Conservation (phyloP, 2,888 invertebrate species). For the Ochropacha duplaris region DNA sequence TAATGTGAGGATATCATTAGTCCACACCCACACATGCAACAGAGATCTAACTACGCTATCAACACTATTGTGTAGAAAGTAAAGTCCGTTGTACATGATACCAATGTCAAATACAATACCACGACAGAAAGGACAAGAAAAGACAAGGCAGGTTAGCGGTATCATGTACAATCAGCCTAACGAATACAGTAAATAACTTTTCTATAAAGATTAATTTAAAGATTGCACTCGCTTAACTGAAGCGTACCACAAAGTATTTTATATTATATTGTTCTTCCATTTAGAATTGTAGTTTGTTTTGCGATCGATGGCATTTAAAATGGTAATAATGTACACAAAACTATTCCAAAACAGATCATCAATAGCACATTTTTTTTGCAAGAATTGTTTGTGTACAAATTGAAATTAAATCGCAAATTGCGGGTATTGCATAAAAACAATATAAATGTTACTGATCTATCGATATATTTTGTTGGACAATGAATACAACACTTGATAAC, state of each 20-base stretch:
- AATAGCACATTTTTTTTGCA: too few species aligned
- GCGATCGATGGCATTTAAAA: not conserved
- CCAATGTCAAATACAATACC: not conserved
- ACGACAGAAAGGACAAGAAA: not conserved
- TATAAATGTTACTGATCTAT: not conserved
- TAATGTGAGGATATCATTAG: constrained; percentile 47
- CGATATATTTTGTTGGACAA: not conserved
- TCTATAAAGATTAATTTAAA: constrained; percentile 7
- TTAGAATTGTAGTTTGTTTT: constrained; percentile 32
- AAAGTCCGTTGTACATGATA: constrained; percentile 3
- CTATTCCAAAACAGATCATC: too few species aligned
- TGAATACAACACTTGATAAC: not conserved
- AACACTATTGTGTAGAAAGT: not conserved
- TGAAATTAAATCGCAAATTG: too few species aligned
- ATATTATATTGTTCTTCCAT: not conserved
- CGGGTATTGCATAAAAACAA: too few species aligned
- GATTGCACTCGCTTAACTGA: not conserved
- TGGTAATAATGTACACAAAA: not conserved
- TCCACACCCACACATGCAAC: constrained; percentile 36
- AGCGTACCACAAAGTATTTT: not conserved
- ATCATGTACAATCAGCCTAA: constrained; percentile 3
- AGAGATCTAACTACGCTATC: constrained; percentile 20
- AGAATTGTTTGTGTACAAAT: too few species aligned
- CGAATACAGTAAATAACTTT: constrained; percentile 23
- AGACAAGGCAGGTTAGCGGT: not conserved